Base-by-base conservation (phyloP, 2,797 vertebrate species). In the Artibeus lituratus region DNA sequence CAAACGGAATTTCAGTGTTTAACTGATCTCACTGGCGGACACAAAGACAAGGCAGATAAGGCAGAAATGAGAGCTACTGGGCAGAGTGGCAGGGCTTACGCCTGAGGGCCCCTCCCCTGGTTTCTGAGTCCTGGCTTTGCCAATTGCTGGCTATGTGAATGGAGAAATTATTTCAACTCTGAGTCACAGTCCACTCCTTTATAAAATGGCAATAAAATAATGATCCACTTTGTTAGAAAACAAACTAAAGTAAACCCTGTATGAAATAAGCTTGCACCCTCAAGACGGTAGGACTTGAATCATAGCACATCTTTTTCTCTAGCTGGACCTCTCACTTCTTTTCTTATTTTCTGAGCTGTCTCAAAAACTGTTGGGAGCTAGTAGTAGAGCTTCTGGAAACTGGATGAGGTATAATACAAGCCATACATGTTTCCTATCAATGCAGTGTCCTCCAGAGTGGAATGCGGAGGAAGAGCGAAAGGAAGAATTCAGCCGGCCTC, bases 151-250 rank as follows among this genome's bases (percentile, higher is more conserved):
- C 65, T 92, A 26, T 0, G 7, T 37, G 57, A 73, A 70, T 19
- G 15, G 42, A 76, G 57, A 84, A 47, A 91, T 49, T 53, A 37
- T 21, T 78, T 87, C 69, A 83, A 76, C 80, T 72, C 69, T 29
- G 29, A 82, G 5, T 85, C 91, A 65, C 32, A 49, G 24, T 16
- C 5, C 3, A 76, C 24, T 94, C 47, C 83, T 35, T 83, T 91
- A 42, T 49, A 67, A 88, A 82, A 76, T 55, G 37, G 21, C 59
- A 94, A 62, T 90, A 22, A 89, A 88, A 94, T 78, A 57, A 67
- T 44, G 85, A 62, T 88, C 24, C 16, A 86, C 35, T 88, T 82
- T 80, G 35, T 59, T 49, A 70, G 24, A 51, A 37, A 84, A 37
- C 44, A 39, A 94, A 85, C 39, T 19, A 57, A 92, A 67, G 62